Evolutionary conservation across 2,797 vertebrate species (phyloP).

Genomic region (Sebastes oblongus): DNA sequence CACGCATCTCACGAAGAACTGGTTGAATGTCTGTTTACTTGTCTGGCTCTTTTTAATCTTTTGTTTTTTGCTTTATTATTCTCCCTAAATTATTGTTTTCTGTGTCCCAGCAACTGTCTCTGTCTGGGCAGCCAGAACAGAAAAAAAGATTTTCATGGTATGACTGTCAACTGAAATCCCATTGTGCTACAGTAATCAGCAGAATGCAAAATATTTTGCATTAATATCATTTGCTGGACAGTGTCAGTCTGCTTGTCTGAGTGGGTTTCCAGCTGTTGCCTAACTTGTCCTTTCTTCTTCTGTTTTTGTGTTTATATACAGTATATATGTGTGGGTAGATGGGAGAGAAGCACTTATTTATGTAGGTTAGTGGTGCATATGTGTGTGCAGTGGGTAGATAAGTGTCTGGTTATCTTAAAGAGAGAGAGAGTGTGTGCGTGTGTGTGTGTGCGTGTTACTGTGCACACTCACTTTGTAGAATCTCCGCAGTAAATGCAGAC

Average conservation of each 20-base stretch:
- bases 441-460: not conserved
- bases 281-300: not conserved
- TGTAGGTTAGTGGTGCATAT: not conserved
- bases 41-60: not conserved
- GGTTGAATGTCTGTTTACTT: not conserved
- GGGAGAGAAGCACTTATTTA: not conserved
- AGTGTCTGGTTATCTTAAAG: not conserved
- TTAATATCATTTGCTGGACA: not conserved
- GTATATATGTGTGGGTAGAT: not conserved
- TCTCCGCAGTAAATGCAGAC: constrained; percentile 91
- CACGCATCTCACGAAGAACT: not conserved
- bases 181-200: not conserved
- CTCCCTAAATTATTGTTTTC: not conserved
- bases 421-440: not conserved
- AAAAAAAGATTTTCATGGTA: not conserved
- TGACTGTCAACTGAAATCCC: not conserved
- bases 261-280: not conserved
- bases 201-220: not conserved
- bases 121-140: not conserved
- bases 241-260: not conserved
- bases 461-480: constrained; percentile 90
- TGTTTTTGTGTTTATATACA: not conserved
- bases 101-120: not conserved
- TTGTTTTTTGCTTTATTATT: not conserved
- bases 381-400: not conserved